Base-by-base conservation (phyloP, 2,797 vertebrate species). In the Florisuga fusca region DNA sequence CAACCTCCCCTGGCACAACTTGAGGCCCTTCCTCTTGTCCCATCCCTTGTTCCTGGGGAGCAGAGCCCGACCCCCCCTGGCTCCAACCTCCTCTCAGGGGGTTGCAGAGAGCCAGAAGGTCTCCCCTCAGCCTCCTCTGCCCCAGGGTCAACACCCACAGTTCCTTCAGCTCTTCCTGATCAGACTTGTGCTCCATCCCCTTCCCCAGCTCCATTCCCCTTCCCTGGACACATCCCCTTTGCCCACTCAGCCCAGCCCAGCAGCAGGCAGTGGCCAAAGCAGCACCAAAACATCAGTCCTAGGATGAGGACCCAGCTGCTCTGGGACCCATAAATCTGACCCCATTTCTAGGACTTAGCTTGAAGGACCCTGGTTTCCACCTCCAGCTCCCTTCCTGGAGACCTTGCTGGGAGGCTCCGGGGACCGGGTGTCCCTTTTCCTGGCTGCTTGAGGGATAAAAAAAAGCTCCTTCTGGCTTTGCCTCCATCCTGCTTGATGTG, bases 401-500 rank as follows among this genome's bases (percentile, higher is more conserved):
- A 50, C 48, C 31, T 62, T 34, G 38, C 66, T n/a, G 34, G 21
- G 34, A 81, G 46, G 54, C 31, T 83, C 0, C 0, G 7, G 31
- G 27, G 16, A 15, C 19, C 4, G 10, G 19, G 10, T 22, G 33
- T 17, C 75, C 19, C 68, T 77, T 43, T 16, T n/a, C 36, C 26
- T 21, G 45, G 38, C 13, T 59, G 36, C 31, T 2, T 21, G 20
- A 26, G 57, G 41, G 41, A 12, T 29, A n/a, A 3, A 1, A 3
- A 26, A 0, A 0, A 1, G 1, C 36, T 53, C 48, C 69, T 78
- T 55, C 34, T 2, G 2, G 58, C 46, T 63, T 81, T 54, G 33
- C 31, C 54, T 26, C 69, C 1, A 0, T 12, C 57, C n/a, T 3
- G 2, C 29, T 36, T 64, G 8, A 7, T 1, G 15, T 91, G 90